Percentiles rank a stretch among this genome's conserved stretches.
These are phyloP conservation scores for Aleadryas rufinucha DNA, from an alignment of 2,113 vertebrate genomes.

Conservation along the genomic window DNA sequence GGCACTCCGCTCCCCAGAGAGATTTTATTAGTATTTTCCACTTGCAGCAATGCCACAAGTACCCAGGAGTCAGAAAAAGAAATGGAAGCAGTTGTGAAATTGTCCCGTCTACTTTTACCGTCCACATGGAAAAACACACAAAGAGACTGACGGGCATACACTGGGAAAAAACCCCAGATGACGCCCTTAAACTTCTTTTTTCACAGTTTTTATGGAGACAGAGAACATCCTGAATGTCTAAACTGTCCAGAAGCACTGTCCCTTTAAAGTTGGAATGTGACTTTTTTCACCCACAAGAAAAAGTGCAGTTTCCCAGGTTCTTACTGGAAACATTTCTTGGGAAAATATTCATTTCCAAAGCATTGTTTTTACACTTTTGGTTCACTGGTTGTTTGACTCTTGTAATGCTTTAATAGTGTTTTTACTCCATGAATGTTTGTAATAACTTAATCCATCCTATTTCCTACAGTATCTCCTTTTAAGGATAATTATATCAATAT, in stretches of 20 bases:
- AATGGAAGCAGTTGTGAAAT: slow-evolving; percentile 26
- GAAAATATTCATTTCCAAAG: slow-evolving; percentile 35
- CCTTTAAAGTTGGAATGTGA: slow-evolving; percentile 17
- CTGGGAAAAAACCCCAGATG: neutral
- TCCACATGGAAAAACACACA: neutral
- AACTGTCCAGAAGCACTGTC: neutral
- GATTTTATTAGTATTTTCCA: neutral
- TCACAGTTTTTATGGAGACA: neutral
- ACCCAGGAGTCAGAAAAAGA: neutral
- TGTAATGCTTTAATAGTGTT: slow-evolving; percentile 4
- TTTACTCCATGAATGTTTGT: slow-evolving; percentile 20
- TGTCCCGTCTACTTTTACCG: neutral
- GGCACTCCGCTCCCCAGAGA: neutral
- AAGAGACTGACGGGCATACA: neutral
- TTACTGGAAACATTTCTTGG: slow-evolving; percentile 53
- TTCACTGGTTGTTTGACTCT: slow-evolving; percentile 15
- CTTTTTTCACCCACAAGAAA: neutral
- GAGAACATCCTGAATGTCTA: neutral
- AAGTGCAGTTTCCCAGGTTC: slow-evolving; percentile 53
- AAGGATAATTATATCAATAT: slow-evolving; percentile 31
- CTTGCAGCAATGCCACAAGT: neutral
- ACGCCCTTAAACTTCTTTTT: neutral
- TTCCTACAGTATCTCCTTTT: slow-evolving; percentile 40
- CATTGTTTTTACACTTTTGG: slow-evolving; percentile 18
- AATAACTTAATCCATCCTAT: slow-evolving; percentile 30